phyloP scores from a whole-genome alignment of 2,888 invertebrate genomes.

The Amaurobius ferox region DNA sequence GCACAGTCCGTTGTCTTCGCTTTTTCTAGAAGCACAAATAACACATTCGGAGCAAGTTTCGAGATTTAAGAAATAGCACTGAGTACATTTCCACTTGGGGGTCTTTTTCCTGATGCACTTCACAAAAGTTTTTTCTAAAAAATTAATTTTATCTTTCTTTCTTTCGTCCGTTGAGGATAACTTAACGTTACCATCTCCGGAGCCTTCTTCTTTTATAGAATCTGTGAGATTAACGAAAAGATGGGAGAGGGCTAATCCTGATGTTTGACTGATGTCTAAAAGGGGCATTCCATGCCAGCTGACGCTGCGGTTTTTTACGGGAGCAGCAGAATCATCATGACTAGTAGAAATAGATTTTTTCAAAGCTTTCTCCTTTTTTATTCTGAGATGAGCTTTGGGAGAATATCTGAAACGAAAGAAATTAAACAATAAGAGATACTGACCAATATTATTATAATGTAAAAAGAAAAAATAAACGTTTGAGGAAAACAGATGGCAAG shows the following conservation, averaged over 20 bases:
- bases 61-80: slow-evolving; percentile 72
- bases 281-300: slow-evolving; percentile 71
- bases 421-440: too few species aligned
- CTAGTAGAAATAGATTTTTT: slow-evolving; percentile 58
- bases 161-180: slow-evolving; percentile 41
- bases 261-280: slow-evolving; percentile 49
- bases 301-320: slow-evolving; percentile 65
- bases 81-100: slow-evolving; percentile 73
- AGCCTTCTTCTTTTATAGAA: slow-evolving; percentile 63
- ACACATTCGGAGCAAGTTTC: slow-evolving; percentile 74
- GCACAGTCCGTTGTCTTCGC: slow-evolving; percentile 30
- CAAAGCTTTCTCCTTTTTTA: slow-evolving; percentile 52
- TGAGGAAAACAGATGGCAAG: too few species aligned
- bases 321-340: slow-evolving; percentile 27
- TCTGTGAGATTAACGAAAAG: slow-evolving; percentile 64
- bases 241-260: slow-evolving; percentile 59
- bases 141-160: slow-evolving; percentile 66
- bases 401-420: slow-evolving; percentile 30
- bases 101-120: slow-evolving; percentile 74
- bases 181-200: slow-evolving; percentile 27
- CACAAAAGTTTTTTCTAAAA: slow-evolving; percentile 74
- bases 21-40: slow-evolving; percentile 57
- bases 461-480: too few species aligned
- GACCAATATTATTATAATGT: too few species aligned
- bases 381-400: slow-evolving; percentile 38